Conservation (phyloP, 2,113 vertebrate species). For the Ondatra zibethicus region DNA sequence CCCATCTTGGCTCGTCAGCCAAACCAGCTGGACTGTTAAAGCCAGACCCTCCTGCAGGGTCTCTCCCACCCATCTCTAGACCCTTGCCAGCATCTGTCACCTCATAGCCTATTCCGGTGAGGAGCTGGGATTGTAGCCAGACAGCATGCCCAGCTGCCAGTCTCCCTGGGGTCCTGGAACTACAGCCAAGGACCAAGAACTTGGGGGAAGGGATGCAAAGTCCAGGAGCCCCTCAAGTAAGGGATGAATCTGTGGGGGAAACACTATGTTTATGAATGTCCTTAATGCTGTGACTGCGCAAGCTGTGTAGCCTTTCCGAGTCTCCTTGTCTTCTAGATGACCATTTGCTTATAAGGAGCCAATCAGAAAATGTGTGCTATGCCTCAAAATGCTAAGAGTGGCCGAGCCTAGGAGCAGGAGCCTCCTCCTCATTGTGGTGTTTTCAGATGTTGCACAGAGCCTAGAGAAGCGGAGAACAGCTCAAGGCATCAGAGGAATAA, state of each 20-base stretch:
- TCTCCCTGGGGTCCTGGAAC: background rate
- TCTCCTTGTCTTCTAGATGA: background rate
- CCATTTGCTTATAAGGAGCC: background rate
- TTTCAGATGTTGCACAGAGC: background rate
- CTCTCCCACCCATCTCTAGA: background rate
- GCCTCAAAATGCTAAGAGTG: background rate
- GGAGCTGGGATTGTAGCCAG: background rate
- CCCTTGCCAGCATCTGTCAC: background rate
- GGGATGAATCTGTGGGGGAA: background rate
- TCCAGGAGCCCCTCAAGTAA: background rate
- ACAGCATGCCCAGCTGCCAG: background rate
- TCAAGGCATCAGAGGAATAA: background rate
- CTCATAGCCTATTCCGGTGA: background rate
- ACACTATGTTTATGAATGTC: background rate
- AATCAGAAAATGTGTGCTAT: background rate
- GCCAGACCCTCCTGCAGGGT: background rate
- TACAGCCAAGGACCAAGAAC: background rate
- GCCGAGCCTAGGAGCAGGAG: background rate
- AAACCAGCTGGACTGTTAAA: background rate
- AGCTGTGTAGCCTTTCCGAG: background rate
- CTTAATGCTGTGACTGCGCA: background rate
- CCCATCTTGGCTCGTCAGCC: background rate
- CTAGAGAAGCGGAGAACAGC: background rate
- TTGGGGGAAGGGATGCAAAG: too few species aligned
- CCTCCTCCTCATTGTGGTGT: background rate